These are phyloP conservation scores for Argentina silus DNA, from an alignment of 2,797 vertebrate genomes.

Conservation along the genomic window DNA sequence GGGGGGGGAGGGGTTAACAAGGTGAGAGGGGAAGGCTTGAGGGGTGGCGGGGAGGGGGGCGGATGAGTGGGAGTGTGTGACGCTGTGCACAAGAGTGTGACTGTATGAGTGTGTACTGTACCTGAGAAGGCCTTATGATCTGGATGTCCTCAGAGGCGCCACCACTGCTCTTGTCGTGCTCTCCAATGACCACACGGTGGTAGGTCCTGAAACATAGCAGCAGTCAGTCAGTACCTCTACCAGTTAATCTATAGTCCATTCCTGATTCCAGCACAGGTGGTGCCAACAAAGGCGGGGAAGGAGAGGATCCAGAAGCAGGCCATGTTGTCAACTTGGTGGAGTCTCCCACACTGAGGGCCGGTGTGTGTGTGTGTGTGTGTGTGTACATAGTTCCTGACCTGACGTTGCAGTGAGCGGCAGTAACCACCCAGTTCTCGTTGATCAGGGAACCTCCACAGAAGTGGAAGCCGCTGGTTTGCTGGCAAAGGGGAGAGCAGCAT, in stretches of 20 bases:
- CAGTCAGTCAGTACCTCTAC: no score
- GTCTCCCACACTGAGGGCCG: constrained; percentile 50
- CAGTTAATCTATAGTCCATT: no score
- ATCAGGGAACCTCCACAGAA: constrained; percentile 86
- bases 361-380: no score
- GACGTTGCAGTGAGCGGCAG: constrained; percentile 80
- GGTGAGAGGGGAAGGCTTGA: no score
- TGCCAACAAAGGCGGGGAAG: constrained; percentile 72
- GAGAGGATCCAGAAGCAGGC: constrained; percentile 77
- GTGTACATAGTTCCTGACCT: constrained; percentile 82
- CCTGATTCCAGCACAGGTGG: constrained; percentile 74
- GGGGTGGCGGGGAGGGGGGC: constrained; percentile 78
- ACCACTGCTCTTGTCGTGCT: constrained; percentile 81
- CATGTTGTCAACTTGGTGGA: constrained; percentile 71
- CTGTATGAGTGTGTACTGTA: no score
- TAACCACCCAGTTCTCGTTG: constrained; percentile 82
- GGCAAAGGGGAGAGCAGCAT: not conserved
- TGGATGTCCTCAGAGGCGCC: constrained; percentile 74
- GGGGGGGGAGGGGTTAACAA: not conserved
- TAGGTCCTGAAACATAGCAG: constrained; percentile 72
- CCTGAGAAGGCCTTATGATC: constrained; percentile 51
- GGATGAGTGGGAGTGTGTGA: not conserved
- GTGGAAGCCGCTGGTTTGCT: constrained; percentile 80
- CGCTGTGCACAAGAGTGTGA: no score
- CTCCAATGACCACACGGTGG: constrained; percentile 81